phyloP scores from a whole-genome alignment of 2,888 invertebrate genomes.

The Nomada lathburiana region DNA sequence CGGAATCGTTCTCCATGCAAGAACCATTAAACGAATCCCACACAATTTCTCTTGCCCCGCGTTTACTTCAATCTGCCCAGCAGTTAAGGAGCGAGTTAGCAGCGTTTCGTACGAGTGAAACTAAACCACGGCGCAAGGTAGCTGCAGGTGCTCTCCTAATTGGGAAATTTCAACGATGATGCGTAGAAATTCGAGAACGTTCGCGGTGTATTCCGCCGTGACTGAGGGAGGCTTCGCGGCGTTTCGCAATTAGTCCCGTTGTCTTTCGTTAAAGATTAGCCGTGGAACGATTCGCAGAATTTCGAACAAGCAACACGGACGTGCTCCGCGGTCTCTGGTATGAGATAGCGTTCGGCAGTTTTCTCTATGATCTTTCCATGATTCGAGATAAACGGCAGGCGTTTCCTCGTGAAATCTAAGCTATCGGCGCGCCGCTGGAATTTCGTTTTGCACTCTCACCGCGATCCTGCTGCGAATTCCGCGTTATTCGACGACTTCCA shows the following conservation, averaged over 20 bases:
- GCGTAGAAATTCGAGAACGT: constrained; percentile 16
- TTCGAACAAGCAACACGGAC: constrained; percentile 13
- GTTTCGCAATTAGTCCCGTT: background rate
- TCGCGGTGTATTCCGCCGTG: background rate
- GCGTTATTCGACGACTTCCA: background rate
- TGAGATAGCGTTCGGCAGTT: constrained; percentile 48
- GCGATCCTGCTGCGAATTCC: constrained; percentile 53
- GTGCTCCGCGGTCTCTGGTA: constrained; percentile 27
- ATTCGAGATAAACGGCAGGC: constrained; percentile 62
- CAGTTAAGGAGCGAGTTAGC: constrained; percentile 61
- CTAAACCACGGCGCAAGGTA: constrained; percentile 41
- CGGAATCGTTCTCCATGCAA: background rate
- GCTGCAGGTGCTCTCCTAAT: constrained; percentile 28
- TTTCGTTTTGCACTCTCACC: constrained; percentile 59
- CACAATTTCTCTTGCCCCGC: constrained; percentile 36
- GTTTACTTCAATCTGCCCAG: constrained; percentile 41
- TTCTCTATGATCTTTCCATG: constrained; percentile 48
- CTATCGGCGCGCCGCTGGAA: constrained; percentile 59
- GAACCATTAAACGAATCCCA: background rate
- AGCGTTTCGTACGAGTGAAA: constrained; percentile 58
- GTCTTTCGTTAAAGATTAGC: constrained; percentile 19
- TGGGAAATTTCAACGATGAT: constrained; percentile 19
- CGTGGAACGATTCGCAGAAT: constrained; percentile 44
- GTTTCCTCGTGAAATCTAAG: constrained; percentile 60
- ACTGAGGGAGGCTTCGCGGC: constrained; percentile 16